Evolutionary conservation across 2,888 invertebrate genomes (phyloP).

Genomic region (Eledone cirrhosa): DNA sequence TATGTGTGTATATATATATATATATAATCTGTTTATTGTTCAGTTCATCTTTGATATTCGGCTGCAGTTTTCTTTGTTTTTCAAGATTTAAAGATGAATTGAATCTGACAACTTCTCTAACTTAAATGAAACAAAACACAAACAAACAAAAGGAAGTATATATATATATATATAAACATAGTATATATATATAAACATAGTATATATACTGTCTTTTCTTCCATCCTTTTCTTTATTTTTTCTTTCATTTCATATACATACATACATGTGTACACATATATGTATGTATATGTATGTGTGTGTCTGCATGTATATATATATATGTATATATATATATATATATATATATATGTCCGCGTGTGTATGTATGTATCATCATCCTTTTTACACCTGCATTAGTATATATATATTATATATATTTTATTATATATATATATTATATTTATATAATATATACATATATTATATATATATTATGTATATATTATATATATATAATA

Average conservation of each 20-base stretch:
- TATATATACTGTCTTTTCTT: not conserved
- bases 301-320: not conserved
- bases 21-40: no score
- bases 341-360: not conserved
- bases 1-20: not conserved
- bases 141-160: not conserved
- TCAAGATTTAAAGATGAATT: not conserved
- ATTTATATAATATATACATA: no score
- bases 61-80: not conserved
- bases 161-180: not conserved
- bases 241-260: not conserved
- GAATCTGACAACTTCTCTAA: not conserved
- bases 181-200: not conserved
- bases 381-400: no score
- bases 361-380: not conserved
- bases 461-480: no score
- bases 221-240: not conserved
- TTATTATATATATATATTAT: no score
- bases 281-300: not conserved
- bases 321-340: not conserved
- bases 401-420: no score
- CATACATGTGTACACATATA: not conserved
- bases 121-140: not conserved
- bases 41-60: no score
- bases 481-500: no score